These are phyloP conservation scores for Meta bourneti DNA, from an alignment of 2,888 invertebrate genomes.

Conservation along the genomic window DNA sequence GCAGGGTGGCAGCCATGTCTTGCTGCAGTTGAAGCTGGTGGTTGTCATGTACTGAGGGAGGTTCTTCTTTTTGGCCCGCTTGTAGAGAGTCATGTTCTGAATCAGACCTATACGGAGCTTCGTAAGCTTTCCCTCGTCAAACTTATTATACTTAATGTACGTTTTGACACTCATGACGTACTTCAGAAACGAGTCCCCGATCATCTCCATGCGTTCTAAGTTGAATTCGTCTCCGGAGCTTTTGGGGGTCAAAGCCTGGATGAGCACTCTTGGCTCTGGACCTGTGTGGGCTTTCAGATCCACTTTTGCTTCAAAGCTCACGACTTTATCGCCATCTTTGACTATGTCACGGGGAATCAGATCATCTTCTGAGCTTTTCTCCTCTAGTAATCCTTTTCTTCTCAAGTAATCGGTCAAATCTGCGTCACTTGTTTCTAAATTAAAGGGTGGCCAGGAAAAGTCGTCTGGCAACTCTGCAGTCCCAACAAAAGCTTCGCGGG, in stretches of 20 bases:
- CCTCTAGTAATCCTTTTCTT: background rate
- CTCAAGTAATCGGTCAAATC: constrained; percentile 31
- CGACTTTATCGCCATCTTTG: constrained; percentile 43
- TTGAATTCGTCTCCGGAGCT: constrained; percentile 88
- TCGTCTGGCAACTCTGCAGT: constrained; percentile 79
- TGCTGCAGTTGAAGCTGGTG: constrained; percentile 98
- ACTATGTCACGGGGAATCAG: constrained; percentile 44
- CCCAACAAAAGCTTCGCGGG: constrained; percentile 82
- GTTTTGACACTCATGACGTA: constrained; percentile 96
- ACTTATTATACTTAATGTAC: constrained; percentile 95
- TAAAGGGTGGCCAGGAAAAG: constrained; percentile 77
- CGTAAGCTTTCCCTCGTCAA: constrained; percentile 98
- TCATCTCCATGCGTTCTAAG: constrained; percentile 90
- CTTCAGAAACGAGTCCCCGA: constrained; percentile 95
- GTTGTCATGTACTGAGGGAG: constrained; percentile 98
- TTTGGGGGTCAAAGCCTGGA: constrained; percentile 86
- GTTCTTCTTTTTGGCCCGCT: constrained; percentile 92
- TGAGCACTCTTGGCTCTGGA: constrained; percentile 74
- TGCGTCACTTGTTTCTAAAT: constrained; percentile 79
- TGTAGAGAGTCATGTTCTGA: constrained; percentile 91
- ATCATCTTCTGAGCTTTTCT: background rate
- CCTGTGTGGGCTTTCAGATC: constrained; percentile 36
- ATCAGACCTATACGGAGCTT: constrained; percentile 98
- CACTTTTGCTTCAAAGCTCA: constrained; percentile 46
- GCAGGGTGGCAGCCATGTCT: constrained; percentile 93